Evolutionary conservation across 2,113 vertebrate species (phyloP).

Genomic region (Dolichallabes microphthalmus): DNA sequence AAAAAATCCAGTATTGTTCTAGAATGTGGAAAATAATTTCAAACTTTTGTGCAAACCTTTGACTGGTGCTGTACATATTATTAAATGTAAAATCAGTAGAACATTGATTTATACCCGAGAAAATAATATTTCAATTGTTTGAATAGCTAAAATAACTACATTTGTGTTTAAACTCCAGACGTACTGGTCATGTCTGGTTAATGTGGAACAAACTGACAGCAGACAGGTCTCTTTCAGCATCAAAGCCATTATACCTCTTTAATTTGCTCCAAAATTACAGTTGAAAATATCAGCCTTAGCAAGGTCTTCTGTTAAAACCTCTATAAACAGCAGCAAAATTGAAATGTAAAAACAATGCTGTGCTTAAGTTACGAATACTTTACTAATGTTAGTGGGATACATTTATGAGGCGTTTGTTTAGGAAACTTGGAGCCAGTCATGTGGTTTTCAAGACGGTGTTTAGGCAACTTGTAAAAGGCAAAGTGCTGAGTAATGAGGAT

Average conservation of each 20-base stretch:
- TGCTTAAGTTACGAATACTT: neutral
- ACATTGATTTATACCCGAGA: neutral
- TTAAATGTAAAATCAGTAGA: neutral
- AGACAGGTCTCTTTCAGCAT: conserved; percentile 52
- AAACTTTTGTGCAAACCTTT: too few relatives aligned
- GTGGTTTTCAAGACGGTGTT: neutral
- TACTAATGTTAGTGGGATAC: neutral
- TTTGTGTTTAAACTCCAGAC: conserved; percentile 8
- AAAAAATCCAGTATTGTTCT: too few relatives aligned
- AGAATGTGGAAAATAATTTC: too few relatives aligned
- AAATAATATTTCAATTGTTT: neutral
- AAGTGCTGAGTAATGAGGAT: conserved; percentile 9
- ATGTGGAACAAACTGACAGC: conserved; percentile 44
- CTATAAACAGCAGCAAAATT: conserved; percentile 32
- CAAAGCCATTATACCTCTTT: conserved; percentile 51
- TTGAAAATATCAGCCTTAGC: conserved; percentile 28
- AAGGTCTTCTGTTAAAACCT: conserved; percentile 39
- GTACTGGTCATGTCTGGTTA: conserved; percentile 56
- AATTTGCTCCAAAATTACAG: conserved; percentile 46
- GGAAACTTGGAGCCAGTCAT: neutral
- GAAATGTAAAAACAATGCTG: neutral
- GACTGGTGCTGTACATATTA: too few relatives aligned
- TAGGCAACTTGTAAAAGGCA: neutral
- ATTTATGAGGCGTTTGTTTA: neutral
- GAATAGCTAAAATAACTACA: neutral